Percentiles rank a stretch among this genome's conserved stretches.
Conservation (phyloP, 2,797 vertebrate genomes). For the Psittacula echo region DNA sequence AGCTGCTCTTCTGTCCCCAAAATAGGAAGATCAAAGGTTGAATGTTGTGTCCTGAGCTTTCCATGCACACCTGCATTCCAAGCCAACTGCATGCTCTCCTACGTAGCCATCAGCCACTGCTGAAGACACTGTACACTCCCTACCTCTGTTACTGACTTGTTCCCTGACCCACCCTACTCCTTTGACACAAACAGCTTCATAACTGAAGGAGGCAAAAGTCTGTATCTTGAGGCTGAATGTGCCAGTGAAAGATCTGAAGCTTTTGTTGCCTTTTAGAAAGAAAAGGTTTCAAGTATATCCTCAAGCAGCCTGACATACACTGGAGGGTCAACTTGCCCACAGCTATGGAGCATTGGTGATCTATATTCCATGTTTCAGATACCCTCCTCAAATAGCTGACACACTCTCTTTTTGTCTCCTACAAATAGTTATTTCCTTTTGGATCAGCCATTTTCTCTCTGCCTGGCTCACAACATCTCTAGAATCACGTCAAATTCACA, state of each 20-base stretch:
- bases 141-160: neutral
- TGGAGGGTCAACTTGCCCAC: neutral
- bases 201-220: neutral
- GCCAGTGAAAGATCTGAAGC: neutral
- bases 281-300: neutral
- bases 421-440: neutral
- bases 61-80: neutral
- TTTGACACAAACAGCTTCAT: neutral
- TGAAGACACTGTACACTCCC: neutral
- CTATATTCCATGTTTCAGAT: conserved; percentile 14
- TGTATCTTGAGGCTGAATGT: neutral
- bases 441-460: neutral
- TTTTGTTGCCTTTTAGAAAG: neutral
- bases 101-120: fast-evolving
- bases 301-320: neutral
- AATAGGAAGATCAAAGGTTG: neutral
- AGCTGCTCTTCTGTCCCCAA: neutral
- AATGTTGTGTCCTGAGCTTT: neutral
- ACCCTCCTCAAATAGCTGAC: neutral
- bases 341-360: neutral
- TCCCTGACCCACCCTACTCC: neutral
- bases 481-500: neutral
- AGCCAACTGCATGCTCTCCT: neutral
- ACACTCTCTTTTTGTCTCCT: conserved; percentile 5
- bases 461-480: neutral